These are phyloP conservation scores for Sialia sialis DNA, from an alignment of 2,113 vertebrate genomes.

Conservation along the genomic window DNA sequence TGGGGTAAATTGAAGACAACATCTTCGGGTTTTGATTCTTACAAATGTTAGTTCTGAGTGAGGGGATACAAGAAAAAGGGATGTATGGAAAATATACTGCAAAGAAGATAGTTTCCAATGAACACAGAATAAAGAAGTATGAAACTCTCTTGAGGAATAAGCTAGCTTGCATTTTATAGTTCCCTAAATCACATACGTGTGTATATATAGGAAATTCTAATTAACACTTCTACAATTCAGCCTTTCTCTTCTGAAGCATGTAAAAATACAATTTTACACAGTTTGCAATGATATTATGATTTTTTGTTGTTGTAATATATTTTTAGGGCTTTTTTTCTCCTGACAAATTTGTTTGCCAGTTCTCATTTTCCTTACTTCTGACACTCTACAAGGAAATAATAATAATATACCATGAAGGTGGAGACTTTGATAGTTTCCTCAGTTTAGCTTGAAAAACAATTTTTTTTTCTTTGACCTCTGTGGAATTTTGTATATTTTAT, in stretches of 20 bases:
- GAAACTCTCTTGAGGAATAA: neutral
- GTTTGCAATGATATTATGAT: neutral
- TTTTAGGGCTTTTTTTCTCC: neutral
- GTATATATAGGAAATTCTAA: neutral
- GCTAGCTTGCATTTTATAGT: neutral
- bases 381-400: constrained; percentile 5
- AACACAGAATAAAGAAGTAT: neutral
- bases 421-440: neutral
- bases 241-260: neutral
- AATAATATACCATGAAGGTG: constrained; percentile 21
- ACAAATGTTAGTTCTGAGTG: neutral
- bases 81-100: neutral
- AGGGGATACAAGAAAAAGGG: neutral
- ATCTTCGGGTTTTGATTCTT: neutral
- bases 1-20: neutral
- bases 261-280: neutral
- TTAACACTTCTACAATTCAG: neutral
- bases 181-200: neutral
- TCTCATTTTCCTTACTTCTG: neutral
- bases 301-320: neutral
- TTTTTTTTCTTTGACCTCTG: neutral
- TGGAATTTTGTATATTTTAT: neutral
- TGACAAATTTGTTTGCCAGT: neutral
- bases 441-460: neutral
- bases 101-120: neutral